Evolutionary conservation across 2,113 vertebrate species (phyloP), one percentile per base, ranked within the genome.

Genomic region (Oncorhynchus mykiss): DNA sequence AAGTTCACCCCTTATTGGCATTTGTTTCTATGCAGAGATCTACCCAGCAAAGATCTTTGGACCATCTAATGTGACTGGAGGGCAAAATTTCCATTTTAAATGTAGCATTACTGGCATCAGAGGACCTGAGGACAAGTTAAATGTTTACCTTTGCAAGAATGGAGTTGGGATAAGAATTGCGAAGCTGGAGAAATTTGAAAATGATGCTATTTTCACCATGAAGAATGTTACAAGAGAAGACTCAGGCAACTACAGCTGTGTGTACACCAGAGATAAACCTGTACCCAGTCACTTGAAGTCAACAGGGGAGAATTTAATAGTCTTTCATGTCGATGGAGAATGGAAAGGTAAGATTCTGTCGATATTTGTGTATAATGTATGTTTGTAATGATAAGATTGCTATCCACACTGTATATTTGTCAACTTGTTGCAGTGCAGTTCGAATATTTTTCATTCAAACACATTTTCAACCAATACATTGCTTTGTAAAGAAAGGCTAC

Each of bases 181-280:
- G 0, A n/a, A 0, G 20, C 25, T 29, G 65, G 5, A 29, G 27
- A 27, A 34, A 18, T 6, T 16, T 13, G 27, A 14, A 39, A 7
- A 7, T 20, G 29, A 65, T 0, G 1, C 31, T 2, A 12, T 7
- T 7, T 73, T 73, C 29, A 49, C 27, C 29, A 39, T 73, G n/a
- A 24, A 73, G 29, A 6, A 29, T 25, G 70, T 71, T 25, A 54
- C 16, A 39, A 11, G 11, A 11, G 7, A 67, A 27, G 62, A 74
- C 22, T 67, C 73, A 14, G 64, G 64, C 48, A 60, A 51, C 22
- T 75, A 68, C 65, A 75, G 64, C 20, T 75, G 48, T 75, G 65
- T 75, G 16, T 75, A 67, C 64, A 27, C 22, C 45, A 4, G 22
- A 49, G 20, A 27, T 34, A 49, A 13, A 25, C 48, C 20, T 27